Percentiles rank a stretch among this genome's conserved stretches.
Evolutionary conservation across 2,113 vertebrate species (phyloP).

Genomic region (Aramus guarauna): DNA sequence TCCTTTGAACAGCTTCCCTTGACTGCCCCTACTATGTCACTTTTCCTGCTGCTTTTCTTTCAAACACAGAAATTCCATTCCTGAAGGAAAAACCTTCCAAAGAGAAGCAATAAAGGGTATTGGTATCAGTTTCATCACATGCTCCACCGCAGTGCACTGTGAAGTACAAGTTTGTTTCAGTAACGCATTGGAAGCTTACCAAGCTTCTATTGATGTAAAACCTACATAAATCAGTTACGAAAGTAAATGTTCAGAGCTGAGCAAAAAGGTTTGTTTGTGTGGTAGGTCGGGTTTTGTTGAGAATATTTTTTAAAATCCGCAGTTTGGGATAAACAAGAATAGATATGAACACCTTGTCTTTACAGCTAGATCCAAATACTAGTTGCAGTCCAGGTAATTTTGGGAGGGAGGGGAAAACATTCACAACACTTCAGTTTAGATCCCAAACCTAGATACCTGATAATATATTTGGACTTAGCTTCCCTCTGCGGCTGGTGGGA

Average conservation of each 20-base stretch:
- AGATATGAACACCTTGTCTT: background rate
- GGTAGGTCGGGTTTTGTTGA: background rate
- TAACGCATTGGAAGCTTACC: background rate
- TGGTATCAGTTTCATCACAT: background rate
- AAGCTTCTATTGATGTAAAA: background rate
- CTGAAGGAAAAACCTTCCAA: background rate
- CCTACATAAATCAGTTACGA: background rate
- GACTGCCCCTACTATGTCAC: accelerated
- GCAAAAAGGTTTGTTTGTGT: background rate
- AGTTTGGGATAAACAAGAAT: background rate
- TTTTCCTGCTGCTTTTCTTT: background rate
- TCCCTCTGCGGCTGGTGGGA: background rate
- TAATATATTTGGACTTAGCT: background rate
- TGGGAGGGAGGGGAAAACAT: background rate
- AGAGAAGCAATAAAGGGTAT: background rate
- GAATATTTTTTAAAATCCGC: background rate
- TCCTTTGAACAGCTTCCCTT: background rate
- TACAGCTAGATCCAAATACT: background rate
- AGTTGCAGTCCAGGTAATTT: background rate
- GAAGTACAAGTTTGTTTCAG: background rate
- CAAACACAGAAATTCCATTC: background rate
- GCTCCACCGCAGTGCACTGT: background rate
- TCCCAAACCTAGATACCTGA: background rate
- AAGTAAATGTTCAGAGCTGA: background rate
- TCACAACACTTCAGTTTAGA: background rate